A percentile compares a stretch with the other conserved stretches of the same genome.
These are phyloP conservation scores for Gastrophryne carolinensis DNA, from an alignment of 2,797 vertebrate species.

Conservation along the genomic window DNA sequence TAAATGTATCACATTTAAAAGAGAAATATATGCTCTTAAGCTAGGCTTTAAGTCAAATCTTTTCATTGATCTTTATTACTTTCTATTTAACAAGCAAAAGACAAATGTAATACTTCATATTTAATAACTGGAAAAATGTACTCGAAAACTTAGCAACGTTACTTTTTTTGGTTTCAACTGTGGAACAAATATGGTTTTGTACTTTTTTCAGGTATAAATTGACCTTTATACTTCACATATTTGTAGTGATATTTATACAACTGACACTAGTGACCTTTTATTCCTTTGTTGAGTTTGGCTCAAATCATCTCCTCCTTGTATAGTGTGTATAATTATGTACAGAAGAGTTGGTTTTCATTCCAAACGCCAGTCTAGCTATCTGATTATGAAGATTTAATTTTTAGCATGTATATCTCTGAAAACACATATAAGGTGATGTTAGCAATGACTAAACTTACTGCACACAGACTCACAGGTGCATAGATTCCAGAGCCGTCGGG, in stretches of 20 bases:
- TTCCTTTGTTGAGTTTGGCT: not conserved
- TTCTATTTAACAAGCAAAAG: not conserved
- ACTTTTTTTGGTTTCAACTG: not conserved
- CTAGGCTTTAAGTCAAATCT: not conserved
- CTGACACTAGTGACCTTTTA: not conserved
- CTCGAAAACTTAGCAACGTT: not conserved
- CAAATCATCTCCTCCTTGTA: not conserved
- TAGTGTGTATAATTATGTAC: not conserved
- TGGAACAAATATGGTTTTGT: not conserved
- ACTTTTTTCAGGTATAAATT: not conserved
- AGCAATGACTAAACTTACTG: slow-evolving; percentile 12
- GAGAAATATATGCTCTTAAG: not conserved
- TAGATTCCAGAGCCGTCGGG: not conserved
- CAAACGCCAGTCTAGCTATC: not conserved
- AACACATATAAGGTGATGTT: slow-evolving; percentile 25
- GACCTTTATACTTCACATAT: not conserved
- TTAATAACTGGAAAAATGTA: not conserved
- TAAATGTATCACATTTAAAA: not conserved
- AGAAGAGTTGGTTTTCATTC: slow-evolving; percentile 18
- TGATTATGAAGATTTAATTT: slow-evolving; percentile 4
- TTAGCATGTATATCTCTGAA: slow-evolving; percentile 21
- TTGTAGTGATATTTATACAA: not conserved
- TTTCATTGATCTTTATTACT: not conserved
- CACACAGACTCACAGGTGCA: too few species aligned
- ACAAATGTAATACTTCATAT: too few species aligned